These are phyloP conservation scores for Aradophagus sp. DNA, from an alignment of 1,140 invertebrate species.

Conservation along the genomic window DNA sequence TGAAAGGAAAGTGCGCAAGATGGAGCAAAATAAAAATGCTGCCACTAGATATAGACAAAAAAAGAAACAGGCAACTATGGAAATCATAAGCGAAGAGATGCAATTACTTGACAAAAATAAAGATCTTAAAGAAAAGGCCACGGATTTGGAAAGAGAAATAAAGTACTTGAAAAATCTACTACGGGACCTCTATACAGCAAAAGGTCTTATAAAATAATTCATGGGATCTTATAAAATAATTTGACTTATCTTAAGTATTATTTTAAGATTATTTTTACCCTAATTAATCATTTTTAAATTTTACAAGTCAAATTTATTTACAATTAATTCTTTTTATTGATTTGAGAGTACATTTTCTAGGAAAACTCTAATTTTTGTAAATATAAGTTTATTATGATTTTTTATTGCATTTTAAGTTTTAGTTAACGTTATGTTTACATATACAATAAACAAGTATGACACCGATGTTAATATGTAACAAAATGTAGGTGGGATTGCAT, in stretches of 20 bases:
- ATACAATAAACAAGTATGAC: not conserved
- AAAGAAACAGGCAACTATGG: slow-evolving; percentile 19
- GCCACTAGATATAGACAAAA: slow-evolving; percentile 26
- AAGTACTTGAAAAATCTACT: slow-evolving; percentile 31
- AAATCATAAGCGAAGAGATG: slow-evolving; percentile 18
- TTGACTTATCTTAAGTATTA: too few relatives aligned
- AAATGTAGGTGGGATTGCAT: slow-evolving; percentile 6
- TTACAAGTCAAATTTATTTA: too few relatives aligned
- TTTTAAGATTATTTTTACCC: not conserved
- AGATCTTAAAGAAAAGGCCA: slow-evolving; percentile 11
- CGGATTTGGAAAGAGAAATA: slow-evolving; percentile 19
- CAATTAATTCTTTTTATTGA: too few relatives aligned
- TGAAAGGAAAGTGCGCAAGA: slow-evolving; percentile 25
- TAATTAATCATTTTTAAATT: too few relatives aligned
- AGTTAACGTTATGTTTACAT: not conserved
- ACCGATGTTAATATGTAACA: not conserved
- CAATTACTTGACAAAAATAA: slow-evolving; percentile 8
- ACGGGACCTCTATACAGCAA: slow-evolving; percentile 14
- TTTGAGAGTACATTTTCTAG: too few relatives aligned
- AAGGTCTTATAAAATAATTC: slow-evolving; percentile 19
- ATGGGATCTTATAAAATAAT: too few relatives aligned
- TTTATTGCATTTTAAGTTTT: too few relatives aligned
- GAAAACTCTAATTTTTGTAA: too few relatives aligned
- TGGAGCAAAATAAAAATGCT: slow-evolving; percentile 42
- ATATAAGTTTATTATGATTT: too few relatives aligned